Evolutionary conservation across 64 coral and sea anemone species (phyloP).

Genomic region (Montipora capricornis): DNA sequence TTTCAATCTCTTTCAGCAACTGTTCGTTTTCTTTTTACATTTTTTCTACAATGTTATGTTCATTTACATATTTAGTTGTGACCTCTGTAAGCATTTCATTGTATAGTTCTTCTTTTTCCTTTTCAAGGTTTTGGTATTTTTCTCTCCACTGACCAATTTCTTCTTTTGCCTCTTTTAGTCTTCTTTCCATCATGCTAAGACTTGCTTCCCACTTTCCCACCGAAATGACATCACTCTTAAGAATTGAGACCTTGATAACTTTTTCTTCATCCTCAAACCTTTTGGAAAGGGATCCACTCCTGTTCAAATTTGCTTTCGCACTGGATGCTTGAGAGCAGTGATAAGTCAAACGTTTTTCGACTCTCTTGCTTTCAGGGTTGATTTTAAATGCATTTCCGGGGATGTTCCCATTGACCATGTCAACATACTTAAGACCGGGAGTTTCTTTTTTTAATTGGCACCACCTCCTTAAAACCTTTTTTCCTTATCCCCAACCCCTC

Average conservation of each 20-base stretch:
- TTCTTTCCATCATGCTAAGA: constrained; percentile 6
- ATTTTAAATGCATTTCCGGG: constrained; percentile 37
- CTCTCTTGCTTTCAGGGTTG: not conserved
- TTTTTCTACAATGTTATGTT: not conserved
- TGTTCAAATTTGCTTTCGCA: constrained; percentile 11
- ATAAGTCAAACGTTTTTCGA: not conserved
- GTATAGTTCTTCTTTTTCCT: constrained; percentile 30
- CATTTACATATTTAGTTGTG: not conserved
- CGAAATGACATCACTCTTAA: constrained; percentile 36
- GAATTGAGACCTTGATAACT: constrained; percentile 7
- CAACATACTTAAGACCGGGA: not conserved
- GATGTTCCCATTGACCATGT: constrained; percentile 21
- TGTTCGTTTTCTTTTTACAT: not conserved
- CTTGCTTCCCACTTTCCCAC: constrained; percentile 41
- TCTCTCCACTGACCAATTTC: constrained; percentile 13
- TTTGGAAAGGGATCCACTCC: constrained; percentile 11
- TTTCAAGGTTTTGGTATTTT: constrained; percentile 46
- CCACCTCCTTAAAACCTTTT: not conserved
- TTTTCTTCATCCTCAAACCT: not conserved
- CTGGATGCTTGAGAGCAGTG: constrained; percentile 12
- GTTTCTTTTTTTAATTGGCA: not conserved
- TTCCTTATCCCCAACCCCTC: not conserved
- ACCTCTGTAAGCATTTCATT: constrained; percentile 4
- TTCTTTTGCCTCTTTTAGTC: not conserved
- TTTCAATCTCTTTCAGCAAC: not conserved